Base-by-base conservation (phyloP, 2,113 vertebrate genomes). In the Erpornis zantholeuca region DNA sequence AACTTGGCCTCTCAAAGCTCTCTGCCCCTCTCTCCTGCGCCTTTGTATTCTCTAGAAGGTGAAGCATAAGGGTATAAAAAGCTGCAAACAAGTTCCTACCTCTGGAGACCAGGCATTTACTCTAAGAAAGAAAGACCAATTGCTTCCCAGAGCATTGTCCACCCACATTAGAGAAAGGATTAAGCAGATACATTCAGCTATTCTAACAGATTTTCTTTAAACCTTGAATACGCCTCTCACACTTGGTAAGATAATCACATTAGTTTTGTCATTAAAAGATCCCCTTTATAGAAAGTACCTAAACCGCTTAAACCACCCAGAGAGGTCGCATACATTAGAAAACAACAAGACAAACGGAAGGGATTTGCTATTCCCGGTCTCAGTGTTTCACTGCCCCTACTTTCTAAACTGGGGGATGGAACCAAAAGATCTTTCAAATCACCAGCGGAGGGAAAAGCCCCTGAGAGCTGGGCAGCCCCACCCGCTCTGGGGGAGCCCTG, bases 261-360 rank as follows among this genome's bases (percentile, higher is more conserved):
- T 99, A 99, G 99, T 98, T 99, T 99, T 99, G 99, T 99, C 98
- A 98, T 99, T 99, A 99, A 99, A 99, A 99, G 98, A 98, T 98
- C 97, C 98, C 98, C 98, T 98, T 98, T 98, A 98, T 98, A 98
- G 98, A 98, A 98, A 98, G 98, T 98, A 98, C 98, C 99, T 99
- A 99, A 99, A 99, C 98, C 97, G 98, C 99, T 99, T 99, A 99
- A 98, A 98, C 98, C 98, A 99, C 98, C 99, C 99, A 99, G 98
- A 98, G 99, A 99, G 98, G 98, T 98, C 97, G 98, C 98, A 99
- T 99, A 99, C 97, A 99, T 99, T 99, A 99, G 96, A 96, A 97
- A 98, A 97, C 97, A 96, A 94, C 95, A 97, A 98, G 97, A 97
- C 98, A 98, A 98, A 98, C 98, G 98, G 97, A 98, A 98, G 96